Evolutionary conservation across 2,797 vertebrate genomes (phyloP), one percentile per base, ranked within the genome.

Genomic region (Kryptolebias ocellatus): DNA sequence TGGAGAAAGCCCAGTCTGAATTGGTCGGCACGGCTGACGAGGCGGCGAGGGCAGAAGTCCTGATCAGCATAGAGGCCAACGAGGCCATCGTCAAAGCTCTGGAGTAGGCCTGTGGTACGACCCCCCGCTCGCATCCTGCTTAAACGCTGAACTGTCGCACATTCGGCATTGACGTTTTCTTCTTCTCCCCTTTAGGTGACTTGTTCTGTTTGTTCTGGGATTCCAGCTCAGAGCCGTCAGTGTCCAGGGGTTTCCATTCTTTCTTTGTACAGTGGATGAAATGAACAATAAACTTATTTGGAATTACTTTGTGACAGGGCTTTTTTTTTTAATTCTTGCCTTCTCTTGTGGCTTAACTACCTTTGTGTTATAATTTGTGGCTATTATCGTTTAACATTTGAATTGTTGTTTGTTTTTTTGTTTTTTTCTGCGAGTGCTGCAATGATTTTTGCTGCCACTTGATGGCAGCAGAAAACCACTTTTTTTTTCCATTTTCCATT

Each of bases 11-110:
- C 0, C 92, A 96, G 76, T 89, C 93, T 0, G 94, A 95, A 1
- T 15, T 98, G 84, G 79, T 86, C 0, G 81, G 91, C 0, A 82
- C 92, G 0, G 72, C 92, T 0, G 95, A 96, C 0, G 97, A 97
- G 86, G 93, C 91, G 0, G 80, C 89, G 1, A 93, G 92, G 77
- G 97, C 95, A 0, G 97, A 96, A 84, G 95, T 92, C 68, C 96
- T 95, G 87, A 95, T 99, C 90, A 94, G 87, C 69, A 92, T 99
- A 66, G 97, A 99, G 74, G 95, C 97, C 74, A 96, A 93, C 0
- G 97, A 99, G 81, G 96, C 97, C 49, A 94, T 99, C 6, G 93
- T 99, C 57, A 99, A 99, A 85, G 97, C 97, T 27, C 92, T 99
- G 84, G 97, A 98, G 83, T 96, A 94, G 78, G 91, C 49, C 73